Percentiles rank a stretch among this genome's conserved stretches.
Conservation (phyloP, 2,797 vertebrate species). For the Microcaecilia unicolor region DNA sequence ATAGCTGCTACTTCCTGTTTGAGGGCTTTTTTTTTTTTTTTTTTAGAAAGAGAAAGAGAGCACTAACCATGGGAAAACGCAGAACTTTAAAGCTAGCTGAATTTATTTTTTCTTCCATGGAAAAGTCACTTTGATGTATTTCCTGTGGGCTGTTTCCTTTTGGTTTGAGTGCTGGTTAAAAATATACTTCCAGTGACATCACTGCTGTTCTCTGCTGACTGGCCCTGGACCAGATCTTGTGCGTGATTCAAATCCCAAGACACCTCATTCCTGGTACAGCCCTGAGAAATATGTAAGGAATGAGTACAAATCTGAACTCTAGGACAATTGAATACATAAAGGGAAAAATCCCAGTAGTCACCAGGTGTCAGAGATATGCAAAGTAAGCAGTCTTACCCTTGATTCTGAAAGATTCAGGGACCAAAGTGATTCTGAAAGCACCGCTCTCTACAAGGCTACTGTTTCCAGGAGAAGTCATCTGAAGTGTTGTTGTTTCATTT, state of each 20-base stretch:
- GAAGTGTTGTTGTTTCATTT: too few relatives aligned
- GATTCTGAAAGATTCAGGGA: too few relatives aligned
- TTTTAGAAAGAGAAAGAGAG: constrained; percentile 16
- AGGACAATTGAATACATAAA: background rate
- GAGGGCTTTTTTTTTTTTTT: too few relatives aligned
- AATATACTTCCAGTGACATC: constrained; percentile 45
- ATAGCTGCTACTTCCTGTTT: constrained; percentile 18
- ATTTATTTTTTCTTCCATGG: constrained; percentile 11
- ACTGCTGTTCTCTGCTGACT: constrained; percentile 15
- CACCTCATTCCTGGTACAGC: constrained; percentile 15
- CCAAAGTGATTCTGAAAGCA: too few relatives aligned
- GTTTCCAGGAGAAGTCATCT: background rate
- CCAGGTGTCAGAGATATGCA: too few relatives aligned
- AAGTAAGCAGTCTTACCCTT: too few relatives aligned
- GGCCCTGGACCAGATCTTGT: background rate
- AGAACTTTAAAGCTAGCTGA: constrained; percentile 22
- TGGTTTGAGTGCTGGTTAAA: constrained; percentile 14
- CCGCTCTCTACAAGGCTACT: too few relatives aligned
- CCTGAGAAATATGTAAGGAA: constrained; percentile 27
- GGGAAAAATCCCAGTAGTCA: too few relatives aligned
- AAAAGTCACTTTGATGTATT: constrained; percentile 21
- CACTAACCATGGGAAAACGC: constrained; percentile 42
- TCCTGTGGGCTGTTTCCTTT: constrained; percentile 37
- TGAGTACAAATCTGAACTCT: constrained; percentile 1
- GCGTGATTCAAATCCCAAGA: constrained; percentile 22